Conservation (phyloP, 1,140 invertebrate genomes). For the Hestina assimilis region DNA sequence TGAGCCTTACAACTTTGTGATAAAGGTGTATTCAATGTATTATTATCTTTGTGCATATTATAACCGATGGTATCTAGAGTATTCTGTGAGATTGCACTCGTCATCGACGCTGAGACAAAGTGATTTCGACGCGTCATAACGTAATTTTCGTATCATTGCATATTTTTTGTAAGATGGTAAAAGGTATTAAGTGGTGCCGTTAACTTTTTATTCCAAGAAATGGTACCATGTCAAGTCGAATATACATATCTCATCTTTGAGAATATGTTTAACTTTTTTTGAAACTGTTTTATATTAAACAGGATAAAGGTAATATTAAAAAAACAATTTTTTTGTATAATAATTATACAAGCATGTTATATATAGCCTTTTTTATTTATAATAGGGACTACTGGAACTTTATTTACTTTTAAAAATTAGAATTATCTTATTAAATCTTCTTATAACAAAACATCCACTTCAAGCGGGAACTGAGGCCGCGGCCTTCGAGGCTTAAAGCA, state of each 20-base stretch:
- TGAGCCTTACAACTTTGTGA: conserved; percentile 6
- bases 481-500: too few relatives aligned
- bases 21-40: conserved; percentile 7
- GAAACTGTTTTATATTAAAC: neutral
- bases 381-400: too few relatives aligned
- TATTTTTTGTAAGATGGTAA: conserved; percentile 17
- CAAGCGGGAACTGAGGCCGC: too few relatives aligned
- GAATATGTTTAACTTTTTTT: neutral
- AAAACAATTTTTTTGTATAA: too few relatives aligned
- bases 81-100: conserved; percentile 45
- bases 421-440: too few relatives aligned
- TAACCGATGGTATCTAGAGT: conserved; percentile 51
- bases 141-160: conserved; percentile 64
- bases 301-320: too few relatives aligned
- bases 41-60: conserved; percentile 32
- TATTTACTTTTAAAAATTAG: too few relatives aligned
- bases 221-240: too few relatives aligned
- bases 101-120: conserved; percentile 61
- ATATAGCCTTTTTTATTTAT: too few relatives aligned
- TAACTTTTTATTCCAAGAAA: neutral
- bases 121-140: conserved; percentile 63
- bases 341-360: too few relatives aligned
- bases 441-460: too few relatives aligned
- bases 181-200: neutral
- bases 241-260: too few relatives aligned